These are phyloP conservation scores for Sorex araneus DNA, from an alignment of 2,113 vertebrate species.

Conservation along the genomic window DNA sequence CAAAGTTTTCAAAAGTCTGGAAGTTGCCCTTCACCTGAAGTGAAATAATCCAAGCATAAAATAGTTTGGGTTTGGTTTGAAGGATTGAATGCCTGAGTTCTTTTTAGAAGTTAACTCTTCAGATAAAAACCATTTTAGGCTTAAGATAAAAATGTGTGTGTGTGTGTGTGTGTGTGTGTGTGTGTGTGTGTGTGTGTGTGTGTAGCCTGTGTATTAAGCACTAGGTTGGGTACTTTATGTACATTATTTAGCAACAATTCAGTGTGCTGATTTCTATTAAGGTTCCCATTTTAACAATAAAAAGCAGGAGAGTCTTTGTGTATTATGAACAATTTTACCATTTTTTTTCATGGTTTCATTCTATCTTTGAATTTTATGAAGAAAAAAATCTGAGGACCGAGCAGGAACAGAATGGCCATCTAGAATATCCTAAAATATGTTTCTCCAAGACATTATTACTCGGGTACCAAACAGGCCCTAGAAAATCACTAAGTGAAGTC, in stretches of 20 bases:
- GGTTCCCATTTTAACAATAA: conserved; percentile 46
- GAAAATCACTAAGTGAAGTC: not conserved
- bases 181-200: too few relatives aligned
- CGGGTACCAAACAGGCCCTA: not conserved
- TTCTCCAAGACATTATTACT: not conserved
- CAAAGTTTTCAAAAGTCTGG: conserved; percentile 77
- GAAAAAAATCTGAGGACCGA: conserved; percentile 21
- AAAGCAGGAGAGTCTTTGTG: not conserved
- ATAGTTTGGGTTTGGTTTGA: conserved; percentile 73
- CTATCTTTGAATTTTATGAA: conserved; percentile 39
- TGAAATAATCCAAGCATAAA: conserved; percentile 69
- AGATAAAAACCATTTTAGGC: conserved; percentile 49
- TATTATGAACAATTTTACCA: conserved; percentile 38
- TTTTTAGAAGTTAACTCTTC: conserved; percentile 54
- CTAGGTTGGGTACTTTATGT: conserved; percentile 47
- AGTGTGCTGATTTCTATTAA: conserved; percentile 40
- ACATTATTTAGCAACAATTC: conserved; percentile 58
- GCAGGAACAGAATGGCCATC: not conserved
- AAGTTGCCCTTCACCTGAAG: conserved; percentile 65
- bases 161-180: too few relatives aligned
- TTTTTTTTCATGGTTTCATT: conserved; percentile 56
- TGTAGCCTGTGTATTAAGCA: not conserved
- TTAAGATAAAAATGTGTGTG: conserved; percentile 18
- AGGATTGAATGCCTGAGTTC: conserved; percentile 59
- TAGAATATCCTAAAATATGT: not conserved